phyloP scores from a whole-genome alignment of 2,888 invertebrate genomes.

The Lordiphosa andalusiaca region DNA sequence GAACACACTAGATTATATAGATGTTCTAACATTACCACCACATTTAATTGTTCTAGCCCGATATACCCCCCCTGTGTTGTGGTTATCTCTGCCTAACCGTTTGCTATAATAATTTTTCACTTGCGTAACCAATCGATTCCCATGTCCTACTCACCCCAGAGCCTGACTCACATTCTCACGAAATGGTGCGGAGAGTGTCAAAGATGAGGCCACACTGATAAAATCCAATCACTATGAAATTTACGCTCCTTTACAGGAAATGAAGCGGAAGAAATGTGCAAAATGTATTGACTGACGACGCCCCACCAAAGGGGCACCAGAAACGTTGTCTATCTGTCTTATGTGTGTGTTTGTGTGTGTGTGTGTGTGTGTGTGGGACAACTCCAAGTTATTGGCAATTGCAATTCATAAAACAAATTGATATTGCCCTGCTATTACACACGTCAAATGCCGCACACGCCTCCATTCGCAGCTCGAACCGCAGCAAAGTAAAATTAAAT shows the following conservation, averaged over 20 bases:
- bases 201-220: constrained; percentile 73
- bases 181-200: constrained; percentile 48
- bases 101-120: constrained; percentile 65
- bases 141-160: constrained; percentile 47
- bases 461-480: constrained; percentile 22
- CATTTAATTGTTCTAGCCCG: neutral
- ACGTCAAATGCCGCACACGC: constrained; percentile 64
- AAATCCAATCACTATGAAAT: constrained; percentile 75
- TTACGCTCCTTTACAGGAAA: constrained; percentile 75
- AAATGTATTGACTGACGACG: constrained; percentile 65
- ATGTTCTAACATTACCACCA: too few species aligned
- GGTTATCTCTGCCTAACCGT: constrained; percentile 3
- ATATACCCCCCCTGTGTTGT: constrained; percentile 1
- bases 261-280: constrained; percentile 75
- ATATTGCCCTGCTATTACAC: constrained; percentile 73
- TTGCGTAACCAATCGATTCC: constrained; percentile 75
- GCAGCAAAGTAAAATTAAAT: constrained; percentile 56
- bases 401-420: constrained; percentile 76
- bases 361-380: constrained; percentile 24
- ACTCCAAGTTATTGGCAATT: constrained; percentile 67
- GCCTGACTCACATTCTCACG: constrained; percentile 23
- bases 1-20: too few species aligned
- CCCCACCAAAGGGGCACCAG: constrained; percentile 6
- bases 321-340: constrained; percentile 14
- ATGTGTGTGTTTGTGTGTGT: constrained; percentile 18